Percentiles rank a stretch among this genome's conserved stretches.
Conservation (phyloP, 2,888 invertebrate species). For the Polyommatus icarus region DNA sequence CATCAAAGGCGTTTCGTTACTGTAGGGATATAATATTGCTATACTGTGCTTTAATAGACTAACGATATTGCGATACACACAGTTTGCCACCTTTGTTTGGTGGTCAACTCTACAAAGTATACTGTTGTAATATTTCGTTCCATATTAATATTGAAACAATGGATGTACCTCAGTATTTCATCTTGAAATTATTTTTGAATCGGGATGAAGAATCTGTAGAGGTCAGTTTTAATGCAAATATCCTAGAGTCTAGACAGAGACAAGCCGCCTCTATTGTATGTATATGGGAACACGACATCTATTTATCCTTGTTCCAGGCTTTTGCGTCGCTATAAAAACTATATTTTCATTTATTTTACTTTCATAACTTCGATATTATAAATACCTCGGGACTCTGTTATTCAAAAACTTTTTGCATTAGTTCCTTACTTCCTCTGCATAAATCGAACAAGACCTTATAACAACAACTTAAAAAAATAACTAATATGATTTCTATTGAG, state of each 20-base stretch:
- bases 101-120: background rate
- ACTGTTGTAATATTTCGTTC: background rate
- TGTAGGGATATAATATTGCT: no score
- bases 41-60: no score
- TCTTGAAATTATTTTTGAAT: background rate
- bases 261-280: slow-evolving; percentile 25
- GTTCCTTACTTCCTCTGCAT: background rate
- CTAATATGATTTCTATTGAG: no score
- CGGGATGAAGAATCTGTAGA: background rate
- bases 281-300: slow-evolving; percentile 24
- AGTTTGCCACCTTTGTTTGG: background rate
- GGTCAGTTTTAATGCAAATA: slow-evolving; percentile 26
- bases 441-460: no score
- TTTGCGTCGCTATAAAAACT: background rate
- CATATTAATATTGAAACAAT: background rate
- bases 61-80: background rate
- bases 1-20: no score
- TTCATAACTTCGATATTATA: background rate
- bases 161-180: background rate
- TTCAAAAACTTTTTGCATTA: background rate
- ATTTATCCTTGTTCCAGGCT: slow-evolving; percentile 12
- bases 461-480: no score
- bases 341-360: slow-evolving; percentile 1
- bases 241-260: slow-evolving; percentile 2
- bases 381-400: background rate